Conservation (phyloP, 2,888 invertebrate species). For the Campoplex nolae region DNA sequence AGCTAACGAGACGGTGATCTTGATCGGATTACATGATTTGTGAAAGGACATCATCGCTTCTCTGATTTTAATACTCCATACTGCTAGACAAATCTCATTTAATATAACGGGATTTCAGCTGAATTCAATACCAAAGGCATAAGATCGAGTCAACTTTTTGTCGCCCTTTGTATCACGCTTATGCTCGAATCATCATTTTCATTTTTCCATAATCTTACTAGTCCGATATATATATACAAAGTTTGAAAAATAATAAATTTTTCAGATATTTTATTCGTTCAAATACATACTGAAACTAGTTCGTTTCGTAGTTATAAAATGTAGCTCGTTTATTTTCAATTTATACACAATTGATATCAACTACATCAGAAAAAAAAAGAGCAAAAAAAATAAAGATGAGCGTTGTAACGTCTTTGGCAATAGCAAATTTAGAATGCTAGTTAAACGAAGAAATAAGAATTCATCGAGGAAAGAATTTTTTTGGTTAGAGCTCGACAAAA, state of each 20-base stretch:
- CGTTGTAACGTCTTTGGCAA: not conserved
- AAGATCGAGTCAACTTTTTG: not conserved
- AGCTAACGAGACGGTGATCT: slow-evolving; percentile 37
- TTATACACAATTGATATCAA: too few species aligned
- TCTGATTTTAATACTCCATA: slow-evolving; percentile 1
- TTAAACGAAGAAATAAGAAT: not conserved
- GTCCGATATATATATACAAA: not conserved
- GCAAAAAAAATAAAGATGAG: not conserved
- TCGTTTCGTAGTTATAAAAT: not conserved
- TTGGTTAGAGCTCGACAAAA: not conserved
- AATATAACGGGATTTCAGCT: not conserved
- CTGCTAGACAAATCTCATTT: not conserved
- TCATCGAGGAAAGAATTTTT: not conserved
- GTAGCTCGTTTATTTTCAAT: too few species aligned
- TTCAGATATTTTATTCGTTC: not conserved
- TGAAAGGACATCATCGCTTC: slow-evolving; percentile 7
- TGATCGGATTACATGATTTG: slow-evolving; percentile 20
- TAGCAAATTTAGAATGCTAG: too few species aligned
- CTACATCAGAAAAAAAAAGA: not conserved
- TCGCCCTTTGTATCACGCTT: not conserved
- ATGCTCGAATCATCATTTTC: not conserved
- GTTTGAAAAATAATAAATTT: not conserved
- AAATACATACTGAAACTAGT: not conserved
- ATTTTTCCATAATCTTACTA: not conserved
- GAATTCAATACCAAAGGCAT: not conserved